Conservation (phyloP, 2,797 vertebrate genomes). For the Hipposideros larvatus region DNA sequence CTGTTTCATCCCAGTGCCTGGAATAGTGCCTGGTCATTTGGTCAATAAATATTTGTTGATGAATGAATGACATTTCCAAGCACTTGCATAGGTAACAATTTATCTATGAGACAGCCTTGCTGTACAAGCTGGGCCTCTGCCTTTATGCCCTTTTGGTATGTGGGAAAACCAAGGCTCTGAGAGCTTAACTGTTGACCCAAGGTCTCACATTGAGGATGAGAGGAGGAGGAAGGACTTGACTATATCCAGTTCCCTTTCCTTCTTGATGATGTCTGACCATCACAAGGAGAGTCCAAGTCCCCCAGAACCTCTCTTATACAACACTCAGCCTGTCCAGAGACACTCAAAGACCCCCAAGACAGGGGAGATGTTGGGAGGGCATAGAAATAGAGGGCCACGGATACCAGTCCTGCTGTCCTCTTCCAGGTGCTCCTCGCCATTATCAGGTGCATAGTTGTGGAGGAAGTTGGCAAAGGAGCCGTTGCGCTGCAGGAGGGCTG, state of each 20-base stretch:
- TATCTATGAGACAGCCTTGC: background rate
- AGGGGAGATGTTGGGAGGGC: background rate
- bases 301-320: background rate
- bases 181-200: background rate
- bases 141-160: background rate
- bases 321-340: background rate
- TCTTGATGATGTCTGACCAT: background rate
- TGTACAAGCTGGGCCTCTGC: background rate
- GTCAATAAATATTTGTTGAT: background rate
- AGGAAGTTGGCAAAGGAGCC: slow-evolving; percentile 96
- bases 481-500: slow-evolving; percentile 93
- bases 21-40: background rate
- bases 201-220: background rate
- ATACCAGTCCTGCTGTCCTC: slow-evolving; percentile 89
- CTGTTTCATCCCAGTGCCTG: background rate
- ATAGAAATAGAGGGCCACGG: background rate
- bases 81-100: background rate
- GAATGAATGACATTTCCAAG: slow-evolving; percentile 4
- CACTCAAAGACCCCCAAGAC: background rate
- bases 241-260: background rate
- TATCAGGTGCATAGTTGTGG: slow-evolving; percentile 93
- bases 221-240: background rate
- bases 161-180: background rate
- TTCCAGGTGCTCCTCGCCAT: slow-evolving; percentile 85
- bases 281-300: background rate